These are phyloP conservation scores for Ceratosolen fusciceps DNA, from an alignment of 1,140 invertebrate species.

Conservation along the genomic window DNA sequence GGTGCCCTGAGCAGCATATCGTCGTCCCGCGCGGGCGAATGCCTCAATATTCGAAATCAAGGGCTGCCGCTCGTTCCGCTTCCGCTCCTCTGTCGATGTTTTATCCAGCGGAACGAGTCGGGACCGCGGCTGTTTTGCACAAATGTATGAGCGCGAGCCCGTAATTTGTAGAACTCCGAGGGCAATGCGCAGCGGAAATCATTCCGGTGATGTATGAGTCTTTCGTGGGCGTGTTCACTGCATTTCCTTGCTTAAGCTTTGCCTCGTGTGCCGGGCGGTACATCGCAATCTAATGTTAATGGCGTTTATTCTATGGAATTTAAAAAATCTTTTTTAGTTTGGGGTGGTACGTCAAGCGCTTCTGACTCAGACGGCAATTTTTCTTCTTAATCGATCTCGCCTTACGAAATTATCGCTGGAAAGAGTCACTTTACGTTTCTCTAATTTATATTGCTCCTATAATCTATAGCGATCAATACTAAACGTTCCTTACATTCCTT, in stretches of 20 bases:
- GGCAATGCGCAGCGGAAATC: conserved; percentile 6
- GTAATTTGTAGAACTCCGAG: conserved; percentile 27
- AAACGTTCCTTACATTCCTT: too few relatives aligned
- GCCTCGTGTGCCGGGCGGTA: not conserved
- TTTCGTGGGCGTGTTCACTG: not conserved
- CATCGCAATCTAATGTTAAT: not conserved
- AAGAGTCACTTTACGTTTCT: not conserved
- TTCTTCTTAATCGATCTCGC: too few relatives aligned
- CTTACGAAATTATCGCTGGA: not conserved
- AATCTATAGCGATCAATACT: too few relatives aligned
- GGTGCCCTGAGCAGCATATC: not conserved
- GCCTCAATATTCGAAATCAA: not conserved
- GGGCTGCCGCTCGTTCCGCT: not conserved
- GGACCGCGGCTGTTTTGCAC: conserved; percentile 8
- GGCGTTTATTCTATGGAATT: not conserved
- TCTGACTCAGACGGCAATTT: not conserved
- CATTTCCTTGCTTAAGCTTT: not conserved
- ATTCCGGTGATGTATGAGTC: conserved; percentile 33
- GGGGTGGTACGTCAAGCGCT: too few relatives aligned
- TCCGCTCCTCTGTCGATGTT: conserved; percentile 8
- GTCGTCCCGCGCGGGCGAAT: not conserved
- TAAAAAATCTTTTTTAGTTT: not conserved
- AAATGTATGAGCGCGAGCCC: conserved; percentile 16
- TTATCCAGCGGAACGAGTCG: conserved; percentile 24
- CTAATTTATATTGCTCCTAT: not conserved